phyloP scores from a whole-genome alignment of 92 coral and sea anemone genomes.

The Epizoanthus stellaris region DNA sequence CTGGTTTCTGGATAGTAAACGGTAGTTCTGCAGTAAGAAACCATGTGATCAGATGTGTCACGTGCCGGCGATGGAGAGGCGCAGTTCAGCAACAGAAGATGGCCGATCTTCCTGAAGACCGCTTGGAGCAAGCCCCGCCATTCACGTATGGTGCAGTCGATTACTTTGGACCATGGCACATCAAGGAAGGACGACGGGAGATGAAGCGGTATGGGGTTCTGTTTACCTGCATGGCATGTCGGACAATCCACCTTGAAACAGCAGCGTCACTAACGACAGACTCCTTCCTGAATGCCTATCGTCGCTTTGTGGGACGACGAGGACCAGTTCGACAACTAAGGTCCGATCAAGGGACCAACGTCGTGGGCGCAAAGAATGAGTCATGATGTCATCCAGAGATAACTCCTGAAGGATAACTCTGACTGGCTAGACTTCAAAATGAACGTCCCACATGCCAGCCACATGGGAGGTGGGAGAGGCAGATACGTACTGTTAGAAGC shows the following conservation, averaged over 20 bases:
- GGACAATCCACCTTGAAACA: neutral
- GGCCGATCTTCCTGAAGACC: neutral
- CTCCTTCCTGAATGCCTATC: constrained; percentile 18
- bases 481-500: neutral
- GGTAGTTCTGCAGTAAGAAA: no score
- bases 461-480: no score
- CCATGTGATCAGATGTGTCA: constrained; percentile 1
- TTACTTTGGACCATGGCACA: neutral
- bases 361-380: neutral
- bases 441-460: no score
- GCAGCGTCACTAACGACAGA: neutral
- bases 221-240: constrained; percentile 19
- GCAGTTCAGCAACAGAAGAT: constrained; percentile 21
- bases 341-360: constrained; percentile 33
- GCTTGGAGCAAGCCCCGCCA: constrained; percentile 7
- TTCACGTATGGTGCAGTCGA: constrained; percentile 8
- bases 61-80: constrained; percentile 14
- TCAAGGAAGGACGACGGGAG: constrained; percentile 28
- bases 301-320: neutral
- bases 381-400: no score
- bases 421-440: no score
- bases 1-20: no score
- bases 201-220: constrained; percentile 19
- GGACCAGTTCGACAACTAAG: constrained; percentile 22
- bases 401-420: no score